Conservation (phyloP, 2,888 invertebrate species). For the Scaptomyza caliginosa region DNA sequence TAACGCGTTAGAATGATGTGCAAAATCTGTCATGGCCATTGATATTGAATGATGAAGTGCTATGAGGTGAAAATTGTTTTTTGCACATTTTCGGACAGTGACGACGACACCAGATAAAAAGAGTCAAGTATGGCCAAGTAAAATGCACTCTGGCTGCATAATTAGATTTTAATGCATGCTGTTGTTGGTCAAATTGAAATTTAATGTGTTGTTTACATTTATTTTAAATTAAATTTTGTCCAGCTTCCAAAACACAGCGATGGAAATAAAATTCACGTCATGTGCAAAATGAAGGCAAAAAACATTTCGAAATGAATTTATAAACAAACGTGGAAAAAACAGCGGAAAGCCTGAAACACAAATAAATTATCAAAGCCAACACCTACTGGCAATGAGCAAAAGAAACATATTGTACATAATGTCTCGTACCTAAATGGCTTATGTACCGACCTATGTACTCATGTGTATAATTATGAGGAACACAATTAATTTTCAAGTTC, state of each 20-base stretch:
- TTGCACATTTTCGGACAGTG: slow-evolving; percentile 13
- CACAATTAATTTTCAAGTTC: slow-evolving; percentile 77
- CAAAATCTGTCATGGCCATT: slow-evolving; percentile 33
- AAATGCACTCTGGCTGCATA: background rate
- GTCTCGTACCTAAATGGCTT: slow-evolving; percentile 10
- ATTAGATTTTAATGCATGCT: background rate
- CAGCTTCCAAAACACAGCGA: slow-evolving; percentile 7
- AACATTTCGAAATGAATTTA: slow-evolving; percentile 59
- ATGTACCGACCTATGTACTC: slow-evolving; percentile 15
- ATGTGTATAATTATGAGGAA: slow-evolving; percentile 55
- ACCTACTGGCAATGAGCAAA: slow-evolving; percentile 58
- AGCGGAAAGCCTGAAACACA: slow-evolving; percentile 40
- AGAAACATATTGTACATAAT: slow-evolving; percentile 19
- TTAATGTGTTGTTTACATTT: background rate
- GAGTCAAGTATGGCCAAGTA: background rate
- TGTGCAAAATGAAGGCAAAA: slow-evolving; percentile 16
- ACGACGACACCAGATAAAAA: background rate
- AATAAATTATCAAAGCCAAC: slow-evolving; percentile 64
- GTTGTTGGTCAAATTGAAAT: background rate
- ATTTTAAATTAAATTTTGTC: slow-evolving; percentile 19
- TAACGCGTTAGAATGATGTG: slow-evolving; percentile 8
- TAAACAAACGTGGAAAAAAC: slow-evolving; percentile 66
- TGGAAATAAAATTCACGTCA: slow-evolving; percentile 22
- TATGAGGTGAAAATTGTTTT: slow-evolving; percentile 19
- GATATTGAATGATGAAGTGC: slow-evolving; percentile 46